These are phyloP conservation scores for Macrostomum lignano DNA, from an alignment of 1,140 invertebrate genomes.

Conservation along the genomic window DNA sequence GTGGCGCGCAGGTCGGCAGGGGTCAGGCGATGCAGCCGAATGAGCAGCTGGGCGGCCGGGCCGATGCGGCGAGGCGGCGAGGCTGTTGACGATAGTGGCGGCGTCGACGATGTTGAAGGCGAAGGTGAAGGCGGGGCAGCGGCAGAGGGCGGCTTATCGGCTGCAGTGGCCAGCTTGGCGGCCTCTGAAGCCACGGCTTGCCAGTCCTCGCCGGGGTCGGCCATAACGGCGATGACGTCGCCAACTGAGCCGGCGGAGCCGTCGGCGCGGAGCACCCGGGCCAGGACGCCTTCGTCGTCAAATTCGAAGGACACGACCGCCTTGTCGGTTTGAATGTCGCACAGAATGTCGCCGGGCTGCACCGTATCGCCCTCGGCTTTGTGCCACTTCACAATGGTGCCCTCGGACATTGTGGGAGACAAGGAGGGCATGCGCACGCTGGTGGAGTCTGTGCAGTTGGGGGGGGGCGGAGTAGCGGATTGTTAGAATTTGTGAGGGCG, in stretches of 20 bases:
- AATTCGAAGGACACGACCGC: constrained; percentile 33
- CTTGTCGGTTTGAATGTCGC: constrained; percentile 38
- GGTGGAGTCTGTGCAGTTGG: constrained; percentile 1
- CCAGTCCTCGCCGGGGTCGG: constrained; percentile 45
- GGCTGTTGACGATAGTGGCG: too few relatives aligned
- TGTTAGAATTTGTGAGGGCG: too few relatives aligned
- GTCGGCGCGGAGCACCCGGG: constrained; percentile 36
- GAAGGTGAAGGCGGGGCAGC: too few relatives aligned
- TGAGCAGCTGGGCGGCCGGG: too few relatives aligned
- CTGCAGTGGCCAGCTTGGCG: too few relatives aligned
- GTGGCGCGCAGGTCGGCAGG: too few relatives aligned
- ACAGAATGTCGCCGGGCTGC: constrained; percentile 32
- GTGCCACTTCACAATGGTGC: constrained; percentile 35
- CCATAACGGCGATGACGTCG: constrained; percentile 56
- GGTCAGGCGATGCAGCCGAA: too few relatives aligned
- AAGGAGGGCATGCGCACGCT: constrained; percentile 33
- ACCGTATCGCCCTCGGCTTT: constrained; percentile 35
- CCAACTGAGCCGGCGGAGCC: too few relatives aligned
- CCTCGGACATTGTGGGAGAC: constrained; percentile 36
- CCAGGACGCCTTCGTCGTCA: constrained; percentile 34
- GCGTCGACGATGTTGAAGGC: too few relatives aligned
- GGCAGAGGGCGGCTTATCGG: too few relatives aligned
- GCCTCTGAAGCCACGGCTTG: constrained; percentile 32
- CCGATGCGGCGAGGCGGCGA: too few relatives aligned
- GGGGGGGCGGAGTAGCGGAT: too few relatives aligned